These are phyloP conservation scores for Cheilosia scutellata DNA, from an alignment of 2,888 invertebrate species.

Conservation along the genomic window DNA sequence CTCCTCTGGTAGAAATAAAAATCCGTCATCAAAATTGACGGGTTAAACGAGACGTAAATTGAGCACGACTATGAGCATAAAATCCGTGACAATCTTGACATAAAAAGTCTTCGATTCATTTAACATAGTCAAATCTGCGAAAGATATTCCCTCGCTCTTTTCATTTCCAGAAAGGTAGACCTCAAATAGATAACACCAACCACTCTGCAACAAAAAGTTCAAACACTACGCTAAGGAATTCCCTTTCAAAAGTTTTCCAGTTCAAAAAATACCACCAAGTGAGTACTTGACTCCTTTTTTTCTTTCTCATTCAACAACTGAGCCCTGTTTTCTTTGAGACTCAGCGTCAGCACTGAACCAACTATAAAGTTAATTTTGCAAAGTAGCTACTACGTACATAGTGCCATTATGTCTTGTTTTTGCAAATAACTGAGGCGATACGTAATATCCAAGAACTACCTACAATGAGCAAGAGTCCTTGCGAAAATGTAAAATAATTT, in stretches of 20 bases:
- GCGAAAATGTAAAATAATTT: constrained; percentile 18
- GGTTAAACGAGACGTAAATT: no score
- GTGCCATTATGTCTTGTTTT: constrained; percentile 8
- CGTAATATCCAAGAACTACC: background rate
- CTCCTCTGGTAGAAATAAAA: no score
- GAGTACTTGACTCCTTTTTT: background rate
- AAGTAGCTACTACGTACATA: background rate
- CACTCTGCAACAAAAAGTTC: no score
- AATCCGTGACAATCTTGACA: no score
- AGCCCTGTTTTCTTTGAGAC: constrained; percentile 21
- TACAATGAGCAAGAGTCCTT: background rate
- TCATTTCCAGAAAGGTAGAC: no score
- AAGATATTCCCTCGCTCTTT: no score
- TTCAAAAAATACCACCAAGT: constrained; percentile 29
- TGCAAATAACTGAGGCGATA: background rate
- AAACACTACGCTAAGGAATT: background rate
- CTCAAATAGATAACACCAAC: no score
- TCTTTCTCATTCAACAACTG: constrained; percentile 24
- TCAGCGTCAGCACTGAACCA: background rate
- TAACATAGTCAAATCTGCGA: no score
- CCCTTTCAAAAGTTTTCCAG: constrained; percentile 13
- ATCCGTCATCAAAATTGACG: no score
- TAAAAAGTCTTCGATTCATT: no score
- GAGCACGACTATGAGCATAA: no score
- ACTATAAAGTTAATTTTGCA: constrained; percentile 7